These are phyloP conservation scores for Caenorhabditis elegans DNA, from an alignment of 1,140 invertebrate genomes.

Conservation along the genomic window DNA sequence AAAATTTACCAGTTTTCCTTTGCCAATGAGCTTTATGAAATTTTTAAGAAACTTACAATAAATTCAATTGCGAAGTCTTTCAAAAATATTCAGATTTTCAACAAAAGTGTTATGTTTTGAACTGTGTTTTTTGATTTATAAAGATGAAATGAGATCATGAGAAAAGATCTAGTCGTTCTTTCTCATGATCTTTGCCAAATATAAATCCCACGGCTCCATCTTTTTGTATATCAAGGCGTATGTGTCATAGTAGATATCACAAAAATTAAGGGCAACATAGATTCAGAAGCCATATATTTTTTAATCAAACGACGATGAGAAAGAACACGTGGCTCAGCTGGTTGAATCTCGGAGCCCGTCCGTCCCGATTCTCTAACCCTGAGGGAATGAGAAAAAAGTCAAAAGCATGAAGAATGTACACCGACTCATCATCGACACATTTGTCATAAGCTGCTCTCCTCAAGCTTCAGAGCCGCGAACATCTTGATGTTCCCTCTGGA, in stretches of 20 bases:
- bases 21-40: no score
- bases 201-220: neutral
- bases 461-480: neutral
- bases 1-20: no score
- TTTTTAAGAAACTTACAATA: no score
- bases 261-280: no score
- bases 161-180: neutral
- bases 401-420: neutral
- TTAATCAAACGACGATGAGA: no score
- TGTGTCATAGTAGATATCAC: no score
- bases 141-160: neutral
- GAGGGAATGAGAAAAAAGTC: neutral
- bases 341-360: no score
- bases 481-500: constrained; percentile 4
- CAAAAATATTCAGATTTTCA: no score
- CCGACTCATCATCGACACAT: constrained; percentile 11
- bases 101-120: no score
- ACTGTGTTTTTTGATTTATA: neutral
- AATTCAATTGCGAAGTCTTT: no score
- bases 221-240: neutral
- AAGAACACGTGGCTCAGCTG: no score
- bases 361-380: neutral
- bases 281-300: no score
- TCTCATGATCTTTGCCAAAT: neutral
- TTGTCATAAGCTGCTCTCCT: neutral